Evolutionary conservation across 2,113 vertebrate species (phyloP), one percentile per base, ranked within the genome.

Genomic region (Thermophis baileyi): DNA sequence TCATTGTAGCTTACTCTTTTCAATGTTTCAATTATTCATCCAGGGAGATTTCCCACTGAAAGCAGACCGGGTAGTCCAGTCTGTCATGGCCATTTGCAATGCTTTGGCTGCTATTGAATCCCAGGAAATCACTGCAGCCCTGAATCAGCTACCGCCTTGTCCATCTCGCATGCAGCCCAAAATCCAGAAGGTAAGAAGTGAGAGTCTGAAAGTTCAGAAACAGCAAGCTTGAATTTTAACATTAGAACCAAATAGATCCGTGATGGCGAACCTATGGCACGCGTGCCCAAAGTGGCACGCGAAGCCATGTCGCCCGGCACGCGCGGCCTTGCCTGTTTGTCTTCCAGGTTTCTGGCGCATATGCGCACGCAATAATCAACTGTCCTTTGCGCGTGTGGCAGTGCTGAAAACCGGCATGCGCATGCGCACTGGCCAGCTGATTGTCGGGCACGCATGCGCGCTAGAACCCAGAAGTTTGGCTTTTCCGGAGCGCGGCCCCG

Each of bases 101-200:
- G 98, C 98, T 2, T 96, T 99, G 25, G 99, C 99, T 0, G 97
- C 98, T 0, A 98, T 99, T 90, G 99, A 99, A 57, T 98, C 98
- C 0, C 98, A 98, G 1, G 99, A 99, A n/a, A 98, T 99, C 96
- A 99, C 99, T 0, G 95, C 90, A 0, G 99, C 99, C 60, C 98
- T 99, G 92, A 99, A 97, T 97, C 99, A 98, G 96, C 98, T 99
- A 95, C 99, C 99, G 3, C 98, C 99, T 60, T 99, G 99, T 93
- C 98, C 99, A 4, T 99, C 99, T 85, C 98, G 99, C 16, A 98
- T 99, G 96, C 99, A 99, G 96, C 98, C 99, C 90, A 98, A 98
- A 91, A 98, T 99, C 90, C 98, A 98, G 95, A 99, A 99, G 99
- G 99, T 99, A 91, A 94, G 85, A 0, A 25, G 1, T 40, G 5